These are phyloP conservation scores for Clytia hemisphaerica DNA, from an alignment of 30 jellyfish, hydroid and myxozoan genomes.

Conservation along the genomic window DNA sequence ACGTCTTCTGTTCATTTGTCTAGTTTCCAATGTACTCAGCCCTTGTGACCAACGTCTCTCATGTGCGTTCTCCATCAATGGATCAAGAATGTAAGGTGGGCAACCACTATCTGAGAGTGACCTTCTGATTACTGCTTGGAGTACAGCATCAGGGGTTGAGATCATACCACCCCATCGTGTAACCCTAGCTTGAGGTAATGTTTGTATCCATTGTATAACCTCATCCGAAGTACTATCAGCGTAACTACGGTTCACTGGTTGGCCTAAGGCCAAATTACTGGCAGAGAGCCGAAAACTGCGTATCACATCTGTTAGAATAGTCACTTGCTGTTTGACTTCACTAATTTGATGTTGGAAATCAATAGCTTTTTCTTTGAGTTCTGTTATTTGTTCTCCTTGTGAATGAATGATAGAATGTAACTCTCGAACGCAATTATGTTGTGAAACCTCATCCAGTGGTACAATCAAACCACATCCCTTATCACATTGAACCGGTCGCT, in stretches of 20 bases:
- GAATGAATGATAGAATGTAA: constrained; percentile 66
- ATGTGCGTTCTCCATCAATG: constrained; percentile 90
- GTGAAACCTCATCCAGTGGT: constrained; percentile 80
- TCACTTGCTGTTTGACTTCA: constrained; percentile 76
- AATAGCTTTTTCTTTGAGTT: constrained; percentile 61
- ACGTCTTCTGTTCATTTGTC: constrained; percentile 91
- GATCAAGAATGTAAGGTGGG: constrained; percentile 85
- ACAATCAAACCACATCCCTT: constrained; percentile 87
- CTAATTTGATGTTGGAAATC: constrained; percentile 78
- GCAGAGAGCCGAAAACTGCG: constrained; percentile 88
- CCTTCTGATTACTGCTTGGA: constrained; percentile 90
- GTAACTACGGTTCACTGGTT: constrained; percentile 66
- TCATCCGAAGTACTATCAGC: constrained; percentile 84
- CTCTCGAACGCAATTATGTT: constrained; percentile 89
- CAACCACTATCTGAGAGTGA: constrained; percentile 96
- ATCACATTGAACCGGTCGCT: constrained; percentile 93
- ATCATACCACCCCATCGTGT: constrained; percentile 99
- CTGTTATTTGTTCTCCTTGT: constrained; percentile 83
- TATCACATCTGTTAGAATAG: constrained; percentile 69
- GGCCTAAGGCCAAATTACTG: constrained; percentile 51
- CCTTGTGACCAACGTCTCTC: constrained; percentile 99
- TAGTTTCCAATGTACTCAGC: constrained; percentile 82
- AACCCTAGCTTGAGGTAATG: constrained; percentile 89
- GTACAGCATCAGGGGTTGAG: constrained; percentile 96
- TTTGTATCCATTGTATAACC: constrained; percentile 89